phyloP scores from a whole-genome alignment of 2,888 invertebrate species.

The Eupithecia inturbata region DNA sequence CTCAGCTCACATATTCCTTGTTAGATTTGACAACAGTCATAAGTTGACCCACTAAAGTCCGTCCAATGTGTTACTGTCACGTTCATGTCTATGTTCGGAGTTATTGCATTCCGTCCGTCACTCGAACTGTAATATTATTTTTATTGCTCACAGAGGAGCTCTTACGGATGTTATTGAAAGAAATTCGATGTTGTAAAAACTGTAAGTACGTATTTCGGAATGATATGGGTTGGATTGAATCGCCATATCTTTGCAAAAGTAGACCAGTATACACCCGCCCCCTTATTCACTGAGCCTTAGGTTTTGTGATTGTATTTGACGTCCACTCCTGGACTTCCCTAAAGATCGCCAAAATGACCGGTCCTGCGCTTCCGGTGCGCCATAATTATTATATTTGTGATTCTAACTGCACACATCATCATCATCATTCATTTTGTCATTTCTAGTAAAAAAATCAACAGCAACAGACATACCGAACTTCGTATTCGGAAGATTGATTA shows the following conservation, averaged over 20 bases:
- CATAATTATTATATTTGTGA: not conserved
- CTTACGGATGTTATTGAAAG: conserved; percentile 31
- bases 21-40: not conserved
- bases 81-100: conserved; percentile 14
- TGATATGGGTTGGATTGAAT: not conserved
- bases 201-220: conserved; percentile 3
- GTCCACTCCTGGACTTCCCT: not conserved
- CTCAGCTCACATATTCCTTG: not conserved
- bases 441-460: not conserved
- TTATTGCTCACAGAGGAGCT: conserved; percentile 26
- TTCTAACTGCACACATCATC: no score
- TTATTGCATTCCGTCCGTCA: conserved; percentile 31
- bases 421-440: no score
- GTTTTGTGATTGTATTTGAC: not conserved
- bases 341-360: not conserved
- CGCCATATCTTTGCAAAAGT: not conserved
- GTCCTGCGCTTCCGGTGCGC: not conserved
- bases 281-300: not conserved
- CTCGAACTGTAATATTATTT: conserved; percentile 31
- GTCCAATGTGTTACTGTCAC: conserved; percentile 6
- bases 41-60: conserved; percentile 14
- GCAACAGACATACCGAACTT: not conserved
- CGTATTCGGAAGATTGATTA: not conserved
- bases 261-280: not conserved
- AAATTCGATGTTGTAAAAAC: conserved; percentile 28